Percentiles rank a stretch among this genome's conserved stretches.
Conservation (phyloP, 2,888 invertebrate species). For the Dichetophora obliterata region DNA sequence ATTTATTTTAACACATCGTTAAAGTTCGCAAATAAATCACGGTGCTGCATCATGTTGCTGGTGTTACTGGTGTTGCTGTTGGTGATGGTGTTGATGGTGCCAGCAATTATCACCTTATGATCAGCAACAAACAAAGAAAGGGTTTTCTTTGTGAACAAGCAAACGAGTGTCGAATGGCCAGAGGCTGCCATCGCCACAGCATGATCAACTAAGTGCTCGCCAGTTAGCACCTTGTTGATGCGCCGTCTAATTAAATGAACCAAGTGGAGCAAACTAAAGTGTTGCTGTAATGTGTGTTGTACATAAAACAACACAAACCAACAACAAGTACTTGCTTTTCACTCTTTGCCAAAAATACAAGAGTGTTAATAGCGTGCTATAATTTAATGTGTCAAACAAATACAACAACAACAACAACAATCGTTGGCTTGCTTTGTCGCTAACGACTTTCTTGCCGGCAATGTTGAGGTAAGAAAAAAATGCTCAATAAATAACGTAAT, state of each 20-base stretch:
- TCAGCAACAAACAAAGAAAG: slow-evolving; percentile 36
- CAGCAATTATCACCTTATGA: slow-evolving; percentile 66
- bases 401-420: background rate
- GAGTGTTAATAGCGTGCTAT: slow-evolving; percentile 35
- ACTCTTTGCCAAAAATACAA: slow-evolving; percentile 8
- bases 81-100: background rate
- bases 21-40: slow-evolving; percentile 56
- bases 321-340: background rate
- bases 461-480: background rate
- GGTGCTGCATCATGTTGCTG: background rate
- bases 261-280: slow-evolving; percentile 5
- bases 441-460: background rate
- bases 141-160: background rate
- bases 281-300: slow-evolving; percentile 13
- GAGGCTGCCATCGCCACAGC: background rate
- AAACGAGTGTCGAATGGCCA: background rate
- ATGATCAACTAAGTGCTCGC: slow-evolving; percentile 57
- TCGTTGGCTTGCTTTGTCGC: background rate
- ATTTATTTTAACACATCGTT: slow-evolving; percentile 68
- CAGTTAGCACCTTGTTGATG: slow-evolving; percentile 69
- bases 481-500: background rate
- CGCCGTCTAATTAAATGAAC: slow-evolving; percentile 64
- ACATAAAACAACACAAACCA: background rate
- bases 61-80: background rate
- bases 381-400: slow-evolving; percentile 35